Conservation (phyloP, 2,797 vertebrate species). For the Petrocephalus schoutedeni region DNA sequence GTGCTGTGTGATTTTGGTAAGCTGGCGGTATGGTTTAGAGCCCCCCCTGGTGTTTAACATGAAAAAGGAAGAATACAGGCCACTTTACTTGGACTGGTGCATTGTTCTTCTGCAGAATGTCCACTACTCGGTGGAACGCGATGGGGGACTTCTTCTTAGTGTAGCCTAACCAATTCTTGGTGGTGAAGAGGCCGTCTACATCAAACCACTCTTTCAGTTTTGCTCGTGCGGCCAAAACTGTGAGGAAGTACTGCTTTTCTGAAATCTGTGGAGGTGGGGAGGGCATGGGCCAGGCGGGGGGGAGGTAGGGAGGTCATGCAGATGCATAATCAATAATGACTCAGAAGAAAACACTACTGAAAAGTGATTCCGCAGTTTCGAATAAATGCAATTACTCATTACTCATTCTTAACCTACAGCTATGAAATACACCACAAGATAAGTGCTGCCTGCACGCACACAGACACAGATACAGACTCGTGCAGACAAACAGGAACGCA, state of each 20-base stretch:
- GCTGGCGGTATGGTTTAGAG: background rate
- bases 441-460: background rate
- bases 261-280: conserved; percentile 69
- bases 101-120: conserved; percentile 86
- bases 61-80: background rate
- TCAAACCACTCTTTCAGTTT: conserved; percentile 87
- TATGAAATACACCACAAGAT: background rate
- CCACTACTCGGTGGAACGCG: conserved; percentile 83
- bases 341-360: background rate
- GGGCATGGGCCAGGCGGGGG: background rate
- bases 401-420: conserved; percentile 2
- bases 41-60: background rate
- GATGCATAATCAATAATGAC: background rate
- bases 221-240: conserved; percentile 80
- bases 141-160: conserved; percentile 86
- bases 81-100: conserved; percentile 76
- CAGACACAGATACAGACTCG: background rate
- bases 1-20: background rate
- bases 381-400: background rate
- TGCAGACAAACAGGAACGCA: background rate
- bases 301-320: conserved; percentile 21
- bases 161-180: conserved; percentile 91
- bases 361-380: background rate
- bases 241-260: conserved; percentile 87
- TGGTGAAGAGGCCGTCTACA: conserved; percentile 83